phyloP scores from a whole-genome alignment of 2,113 vertebrate genomes.

The Chloebia gouldiae region DNA sequence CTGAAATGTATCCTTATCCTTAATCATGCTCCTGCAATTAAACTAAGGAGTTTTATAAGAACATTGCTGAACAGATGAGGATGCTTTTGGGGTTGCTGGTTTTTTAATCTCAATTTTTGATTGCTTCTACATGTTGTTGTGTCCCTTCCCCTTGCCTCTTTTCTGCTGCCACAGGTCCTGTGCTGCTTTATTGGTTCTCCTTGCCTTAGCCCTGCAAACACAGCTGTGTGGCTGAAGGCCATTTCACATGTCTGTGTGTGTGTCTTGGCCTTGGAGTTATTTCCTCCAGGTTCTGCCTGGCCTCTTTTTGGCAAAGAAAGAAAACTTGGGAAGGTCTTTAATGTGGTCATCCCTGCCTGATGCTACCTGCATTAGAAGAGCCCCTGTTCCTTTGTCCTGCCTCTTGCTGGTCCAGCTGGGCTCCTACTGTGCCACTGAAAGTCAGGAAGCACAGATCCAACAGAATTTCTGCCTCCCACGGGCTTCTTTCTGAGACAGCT shows the following conservation, averaged over 20 bases:
- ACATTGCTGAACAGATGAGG: background rate
- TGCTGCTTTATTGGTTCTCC: background rate
- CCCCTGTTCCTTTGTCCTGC: background rate
- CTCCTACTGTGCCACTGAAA: background rate
- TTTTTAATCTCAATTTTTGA: background rate
- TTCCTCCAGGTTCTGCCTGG: background rate
- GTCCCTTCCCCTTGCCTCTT: background rate
- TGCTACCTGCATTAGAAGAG: background rate
- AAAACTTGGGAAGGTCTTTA: background rate
- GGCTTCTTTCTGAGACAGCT: background rate
- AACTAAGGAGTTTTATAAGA: background rate
- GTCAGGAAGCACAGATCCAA: background rate
- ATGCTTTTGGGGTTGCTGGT: background rate
- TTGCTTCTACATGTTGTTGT: fast-evolving
- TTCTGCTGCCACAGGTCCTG: background rate
- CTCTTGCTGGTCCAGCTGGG: background rate
- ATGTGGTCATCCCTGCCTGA: background rate
- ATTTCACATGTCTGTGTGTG: fast-evolving
- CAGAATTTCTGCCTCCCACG: background rate
- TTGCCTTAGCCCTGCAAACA: background rate
- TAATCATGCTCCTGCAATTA: background rate
- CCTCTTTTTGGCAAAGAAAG: background rate
- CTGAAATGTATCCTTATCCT: background rate
- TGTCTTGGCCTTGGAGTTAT: background rate
- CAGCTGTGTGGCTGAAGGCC: background rate